Conservation (phyloP, 1,140 invertebrate species). For the Agraylea sexmaculata region DNA sequence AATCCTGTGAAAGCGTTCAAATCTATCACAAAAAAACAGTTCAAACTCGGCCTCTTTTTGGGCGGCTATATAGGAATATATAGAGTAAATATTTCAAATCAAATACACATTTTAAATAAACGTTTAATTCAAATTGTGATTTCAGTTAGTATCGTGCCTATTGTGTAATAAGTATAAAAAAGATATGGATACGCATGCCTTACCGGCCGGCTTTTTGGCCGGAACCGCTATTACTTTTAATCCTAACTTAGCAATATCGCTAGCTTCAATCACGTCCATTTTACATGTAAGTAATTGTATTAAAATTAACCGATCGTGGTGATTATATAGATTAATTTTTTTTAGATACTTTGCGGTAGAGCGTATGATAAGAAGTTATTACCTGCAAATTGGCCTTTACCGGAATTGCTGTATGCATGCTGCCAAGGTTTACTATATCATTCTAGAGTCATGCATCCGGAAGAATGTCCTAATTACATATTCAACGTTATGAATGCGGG, state of each 20-base stretch:
- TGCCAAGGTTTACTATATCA: conserved; percentile 35
- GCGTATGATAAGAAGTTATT: conserved; percentile 37
- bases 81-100: conserved; percentile 26
- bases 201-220: conserved; percentile 36
- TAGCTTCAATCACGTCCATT: conserved; percentile 17
- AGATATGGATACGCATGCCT: conserved; percentile 32
- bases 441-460: conserved; percentile 30
- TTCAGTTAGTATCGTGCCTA: conserved; percentile 34
- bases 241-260: conserved; percentile 25
- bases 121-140: conserved; percentile 13
- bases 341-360: conserved; percentile 34
- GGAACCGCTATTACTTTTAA: conserved; percentile 35
- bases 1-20: conserved; percentile 33
- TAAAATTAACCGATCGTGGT: too few species aligned
- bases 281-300: conserved; percentile 16
- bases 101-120: not conserved
- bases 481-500: conserved; percentile 31
- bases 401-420: conserved; percentile 32
- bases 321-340: not conserved
- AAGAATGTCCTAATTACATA: conserved; percentile 33
- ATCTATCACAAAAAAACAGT: conserved; percentile 29
- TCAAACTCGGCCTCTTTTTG: conserved; percentile 36
- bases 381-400: conserved; percentile 29
- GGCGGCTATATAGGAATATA: conserved; percentile 40
- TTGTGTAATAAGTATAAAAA: conserved; percentile 29